Base-by-base conservation (phyloP, 2,888 invertebrate genomes). In the Sialis lutaria region DNA sequence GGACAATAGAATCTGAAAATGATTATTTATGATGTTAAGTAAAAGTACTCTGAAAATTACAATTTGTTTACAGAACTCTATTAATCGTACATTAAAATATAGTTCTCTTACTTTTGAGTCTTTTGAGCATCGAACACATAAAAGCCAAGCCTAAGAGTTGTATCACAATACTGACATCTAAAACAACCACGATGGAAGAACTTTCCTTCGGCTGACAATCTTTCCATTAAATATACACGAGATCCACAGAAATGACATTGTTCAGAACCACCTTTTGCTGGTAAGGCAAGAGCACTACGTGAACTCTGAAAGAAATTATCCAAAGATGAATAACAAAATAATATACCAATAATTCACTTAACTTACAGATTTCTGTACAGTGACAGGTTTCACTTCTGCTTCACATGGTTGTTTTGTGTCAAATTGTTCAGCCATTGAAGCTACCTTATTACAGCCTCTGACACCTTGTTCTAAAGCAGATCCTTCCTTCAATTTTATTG, bases 141-240 rank as follows among this genome's bases (percentile, higher is more conserved):
- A 49, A 77, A 81, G 42, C 86, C 86, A 42, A 91, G 77, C 42
- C 91, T 74, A 42, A 96, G 72, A 50, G 82, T 82, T 5, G 83
- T 79, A 57, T 82, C 81, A 67, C 95, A 96, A 62, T 90, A 89
- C 64, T 91, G 86, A 67, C 96, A 96, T 51, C 88, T 81, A 69
- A 96, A 88, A 68, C 96, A 96, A 41, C 85, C 83, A 49, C 92
- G 78, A 67, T 96, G 95, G 63, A 95, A 79, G 59, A 87, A 87
- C 57, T 87, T 75, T 10, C 91, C 91, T 70, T 90, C 89, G 4
- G 92, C 89, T 42, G 79, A 82, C 52, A 92, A 77, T 52, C 88
- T 76, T 65, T 96, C 95, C 72, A 95, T 91, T 32, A 95, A 77
- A 64, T 96, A 96, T 47, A 96, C 95, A 41, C 88, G 77, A 64